Base-by-base conservation (phyloP, 2,113 vertebrate species). In the Eulacestoma nigropectus region DNA sequence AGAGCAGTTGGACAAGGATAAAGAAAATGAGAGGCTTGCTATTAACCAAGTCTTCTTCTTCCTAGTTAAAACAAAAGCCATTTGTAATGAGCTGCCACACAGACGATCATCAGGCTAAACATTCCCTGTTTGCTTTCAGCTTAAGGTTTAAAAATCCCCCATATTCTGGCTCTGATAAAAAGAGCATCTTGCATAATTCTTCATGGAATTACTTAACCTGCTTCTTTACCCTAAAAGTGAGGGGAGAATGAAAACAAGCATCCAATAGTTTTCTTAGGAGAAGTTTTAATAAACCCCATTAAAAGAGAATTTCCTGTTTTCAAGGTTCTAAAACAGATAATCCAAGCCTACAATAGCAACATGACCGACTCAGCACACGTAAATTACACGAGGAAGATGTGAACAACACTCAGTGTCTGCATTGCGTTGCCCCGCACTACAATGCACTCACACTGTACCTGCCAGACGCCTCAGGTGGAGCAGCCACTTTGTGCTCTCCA, bases 281-380 rank as follows among this genome's bases (percentile, higher is more conserved):
- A n/a, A 68, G 6, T 46, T 83, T 46, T 39, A 74, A 59, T 42
- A 47, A 88, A 88, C 27, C 9, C 29, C 18, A 57, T 65, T 42
- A 42, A 33, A 57, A 59, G 12, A 78, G 78, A 74, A 32, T 25
- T 7, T 74, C 37, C 47, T 55, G 11, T 41, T 87, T 69, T 44
- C 14, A 46, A n/a, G 22, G 20, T 13, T 94, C 37, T 75, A 18
- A 56, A 84, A 5, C 13, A 59, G 33, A 62, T 57, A 69, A 55
- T 86, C 44, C 70, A 74, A 88, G 60, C 23, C 55, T n/a, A 21
- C 16, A 90, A 8, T 1, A 68, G 41, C 60, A 72, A 15, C 64
- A 44, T 0, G 5, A 30, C 14, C 0, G 0, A 42, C n/a, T 29
- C 29, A 68, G 39, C 27, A 50, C 23, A 39, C 4, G 5, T 33